phyloP scores from a whole-genome alignment of 1,140 invertebrate genomes.

The Apocrypta bakeri region DNA sequence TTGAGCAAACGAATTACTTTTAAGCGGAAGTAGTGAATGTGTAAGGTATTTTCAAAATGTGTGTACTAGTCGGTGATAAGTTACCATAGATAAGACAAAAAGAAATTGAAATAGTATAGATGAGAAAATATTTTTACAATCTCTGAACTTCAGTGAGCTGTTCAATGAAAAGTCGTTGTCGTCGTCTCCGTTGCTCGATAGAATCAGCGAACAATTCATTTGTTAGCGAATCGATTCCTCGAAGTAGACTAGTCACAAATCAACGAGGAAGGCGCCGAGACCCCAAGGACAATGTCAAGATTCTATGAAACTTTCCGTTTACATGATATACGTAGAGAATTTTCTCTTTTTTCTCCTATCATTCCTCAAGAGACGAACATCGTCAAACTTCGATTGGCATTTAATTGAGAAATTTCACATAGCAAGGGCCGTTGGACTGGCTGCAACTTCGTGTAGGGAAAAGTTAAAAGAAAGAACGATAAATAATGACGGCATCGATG shows the following conservation, averaged over 20 bases:
- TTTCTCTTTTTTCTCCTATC: not conserved
- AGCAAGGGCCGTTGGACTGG: not conserved
- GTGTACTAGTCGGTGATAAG: not conserved
- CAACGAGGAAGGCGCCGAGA: not conserved
- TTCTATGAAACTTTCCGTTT: not conserved
- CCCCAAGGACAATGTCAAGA: not conserved
- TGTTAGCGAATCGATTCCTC: constrained; percentile 24
- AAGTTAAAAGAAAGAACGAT: constrained; percentile 42
- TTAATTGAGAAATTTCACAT: constrained; percentile 43
- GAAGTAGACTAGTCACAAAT: not conserved
- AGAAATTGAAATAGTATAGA: not conserved
- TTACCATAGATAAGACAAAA: not conserved
- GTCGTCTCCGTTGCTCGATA: not conserved
- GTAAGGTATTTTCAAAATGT: too few relatives aligned
- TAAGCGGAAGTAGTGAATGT: too few relatives aligned
- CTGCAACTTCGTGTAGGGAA: not conserved
- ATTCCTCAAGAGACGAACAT: too few relatives aligned
- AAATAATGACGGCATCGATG: constrained; percentile 48
- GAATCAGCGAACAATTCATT: not conserved
- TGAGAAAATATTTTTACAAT: not conserved
- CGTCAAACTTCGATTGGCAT: not conserved
- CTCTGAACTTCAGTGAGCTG: not conserved
- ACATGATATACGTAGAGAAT: not conserved
- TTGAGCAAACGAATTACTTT: not conserved
- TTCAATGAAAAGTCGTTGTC: not conserved